These are phyloP conservation scores for Archivesica marissinica DNA, from an alignment of 1,140 invertebrate species.

Conservation along the genomic window DNA sequence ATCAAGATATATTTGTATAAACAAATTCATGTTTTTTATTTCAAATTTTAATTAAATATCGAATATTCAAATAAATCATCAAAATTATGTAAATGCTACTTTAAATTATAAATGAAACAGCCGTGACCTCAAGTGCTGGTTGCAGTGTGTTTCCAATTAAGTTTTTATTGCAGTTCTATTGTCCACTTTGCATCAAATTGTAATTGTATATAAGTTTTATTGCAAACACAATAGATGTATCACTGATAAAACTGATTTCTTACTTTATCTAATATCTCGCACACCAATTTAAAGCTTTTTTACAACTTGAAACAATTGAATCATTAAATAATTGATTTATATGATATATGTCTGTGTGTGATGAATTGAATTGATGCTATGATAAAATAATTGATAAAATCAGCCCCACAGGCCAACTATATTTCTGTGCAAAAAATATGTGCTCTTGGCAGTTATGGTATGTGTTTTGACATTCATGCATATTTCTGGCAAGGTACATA, in stretches of 20 bases:
- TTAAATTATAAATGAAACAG: too few species aligned
- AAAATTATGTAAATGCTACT: too few species aligned
- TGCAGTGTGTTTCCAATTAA: not conserved
- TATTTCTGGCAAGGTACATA: too few species aligned
- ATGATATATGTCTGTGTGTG: slow-evolving; percentile 14
- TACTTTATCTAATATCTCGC: not conserved
- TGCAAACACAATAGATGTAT: not conserved
- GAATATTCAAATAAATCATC: too few species aligned
- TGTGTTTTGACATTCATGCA: not conserved
- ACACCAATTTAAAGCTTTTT: slow-evolving; percentile 15
- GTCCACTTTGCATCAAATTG: not conserved
- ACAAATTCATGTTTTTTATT: too few species aligned
- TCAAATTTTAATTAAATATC: too few species aligned
- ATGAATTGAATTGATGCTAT: slow-evolving; percentile 2
- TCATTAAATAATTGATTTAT: not conserved
- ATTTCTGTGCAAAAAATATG: not conserved
- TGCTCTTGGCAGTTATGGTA: slow-evolving; percentile 6
- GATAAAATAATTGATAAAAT: slow-evolving; percentile 1
- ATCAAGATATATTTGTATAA: too few species aligned
- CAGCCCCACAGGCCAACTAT: not conserved
- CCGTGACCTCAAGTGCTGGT: too few species aligned
- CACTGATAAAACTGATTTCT: slow-evolving; percentile 1
- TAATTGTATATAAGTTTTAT: slow-evolving; percentile 19
- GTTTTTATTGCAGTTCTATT: slow-evolving; percentile 6
- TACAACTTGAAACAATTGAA: slow-evolving; percentile 25